Evolutionary conservation across 2,888 invertebrate species (phyloP).

Genomic region (Nephrotoma guestfalica): DNA sequence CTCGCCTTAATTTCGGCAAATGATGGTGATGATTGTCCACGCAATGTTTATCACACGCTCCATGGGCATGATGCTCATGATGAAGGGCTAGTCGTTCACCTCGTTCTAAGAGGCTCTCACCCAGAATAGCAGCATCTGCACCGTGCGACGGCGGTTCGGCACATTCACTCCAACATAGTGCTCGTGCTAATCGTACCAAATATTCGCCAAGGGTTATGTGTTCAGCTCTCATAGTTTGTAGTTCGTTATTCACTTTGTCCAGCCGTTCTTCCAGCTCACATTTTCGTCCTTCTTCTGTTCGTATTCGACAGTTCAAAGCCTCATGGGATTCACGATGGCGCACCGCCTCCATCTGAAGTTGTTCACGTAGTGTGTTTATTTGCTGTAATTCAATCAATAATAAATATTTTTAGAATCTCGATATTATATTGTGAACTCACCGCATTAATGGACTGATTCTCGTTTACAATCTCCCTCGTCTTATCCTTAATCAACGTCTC

Average conservation of each 20-base stretch:
- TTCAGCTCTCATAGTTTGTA: slow-evolving; percentile 41
- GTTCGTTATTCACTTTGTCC: slow-evolving; percentile 65
- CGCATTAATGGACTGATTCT: slow-evolving; percentile 60
- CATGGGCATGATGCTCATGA: slow-evolving; percentile 21
- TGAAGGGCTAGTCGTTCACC: slow-evolving; percentile 50
- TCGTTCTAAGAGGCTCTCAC: slow-evolving; percentile 69
- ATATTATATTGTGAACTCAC: slow-evolving; percentile 33
- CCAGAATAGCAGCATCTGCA: slow-evolving; percentile 29
- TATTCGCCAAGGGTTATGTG: slow-evolving; percentile 51
- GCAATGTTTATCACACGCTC: slow-evolving; percentile 19
- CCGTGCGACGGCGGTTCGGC: slow-evolving; percentile 27
- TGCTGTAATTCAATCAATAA: slow-evolving; percentile 37
- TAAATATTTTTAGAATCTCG: not conserved
- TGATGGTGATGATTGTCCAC: slow-evolving; percentile 17
- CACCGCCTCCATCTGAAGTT: slow-evolving; percentile 54
- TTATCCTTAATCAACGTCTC: slow-evolving; percentile 67
- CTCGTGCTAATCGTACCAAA: slow-evolving; percentile 66
- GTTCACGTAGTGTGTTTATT: slow-evolving; percentile 60
- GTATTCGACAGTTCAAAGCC: slow-evolving; percentile 48
- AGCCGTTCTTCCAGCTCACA: slow-evolving; percentile 56
- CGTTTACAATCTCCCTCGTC: slow-evolving; percentile 57
- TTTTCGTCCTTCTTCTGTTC: slow-evolving; percentile 50
- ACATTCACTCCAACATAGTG: slow-evolving; percentile 42
- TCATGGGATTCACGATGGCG: slow-evolving; percentile 40
- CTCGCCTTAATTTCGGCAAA: slow-evolving; percentile 51